Evolutionary conservation across 2,113 vertebrate species (phyloP).

Genomic region (Scomber colias): DNA sequence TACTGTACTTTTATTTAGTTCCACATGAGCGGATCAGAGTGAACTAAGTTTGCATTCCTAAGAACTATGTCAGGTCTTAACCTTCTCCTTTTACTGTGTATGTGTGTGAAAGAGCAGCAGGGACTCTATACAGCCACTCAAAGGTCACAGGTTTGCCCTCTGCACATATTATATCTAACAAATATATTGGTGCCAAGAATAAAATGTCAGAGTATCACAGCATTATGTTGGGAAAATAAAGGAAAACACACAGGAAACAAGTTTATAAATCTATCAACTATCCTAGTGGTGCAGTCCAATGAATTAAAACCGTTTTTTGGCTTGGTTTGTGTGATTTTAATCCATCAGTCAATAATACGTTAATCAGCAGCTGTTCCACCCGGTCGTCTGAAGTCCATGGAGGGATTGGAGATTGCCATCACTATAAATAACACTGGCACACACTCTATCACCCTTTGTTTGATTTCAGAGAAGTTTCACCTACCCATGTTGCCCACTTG

Average conservation of each 20-base stretch:
- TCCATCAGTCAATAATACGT: slow-evolving; percentile 21
- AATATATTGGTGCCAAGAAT: neutral
- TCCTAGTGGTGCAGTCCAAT: neutral
- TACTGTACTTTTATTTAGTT: slow-evolving; percentile 67
- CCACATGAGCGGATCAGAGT: slow-evolving; percentile 66
- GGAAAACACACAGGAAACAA: neutral
- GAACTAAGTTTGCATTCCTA: slow-evolving; percentile 75
- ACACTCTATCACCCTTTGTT: slow-evolving; percentile 29
- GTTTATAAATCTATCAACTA: neutral
- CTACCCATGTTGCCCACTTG: slow-evolving; percentile 25
- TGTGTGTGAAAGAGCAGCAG: slow-evolving; percentile 58
- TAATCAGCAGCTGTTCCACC: slow-evolving; percentile 63
- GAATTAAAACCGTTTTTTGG: neutral
- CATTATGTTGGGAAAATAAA: slow-evolving; percentile 3
- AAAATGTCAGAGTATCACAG: slow-evolving; percentile 17
- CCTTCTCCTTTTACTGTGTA: slow-evolving; percentile 67
- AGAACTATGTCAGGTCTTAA: slow-evolving; percentile 73
- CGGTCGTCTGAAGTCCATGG: slow-evolving; percentile 54
- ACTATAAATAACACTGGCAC: slow-evolving; percentile 46
- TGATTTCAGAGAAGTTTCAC: slow-evolving; percentile 41
- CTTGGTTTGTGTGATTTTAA: slow-evolving; percentile 24
- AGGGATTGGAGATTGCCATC: slow-evolving; percentile 53
- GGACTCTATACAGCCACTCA: slow-evolving; percentile 46
- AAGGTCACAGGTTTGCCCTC: slow-evolving; percentile 59
- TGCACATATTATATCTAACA: slow-evolving; percentile 14